A percentile compares a stretch with the other conserved stretches of the same genome.
These are phyloP conservation scores for Seriola aureovittata DNA, from an alignment of 2,113 vertebrate species.

Conservation along the genomic window DNA sequence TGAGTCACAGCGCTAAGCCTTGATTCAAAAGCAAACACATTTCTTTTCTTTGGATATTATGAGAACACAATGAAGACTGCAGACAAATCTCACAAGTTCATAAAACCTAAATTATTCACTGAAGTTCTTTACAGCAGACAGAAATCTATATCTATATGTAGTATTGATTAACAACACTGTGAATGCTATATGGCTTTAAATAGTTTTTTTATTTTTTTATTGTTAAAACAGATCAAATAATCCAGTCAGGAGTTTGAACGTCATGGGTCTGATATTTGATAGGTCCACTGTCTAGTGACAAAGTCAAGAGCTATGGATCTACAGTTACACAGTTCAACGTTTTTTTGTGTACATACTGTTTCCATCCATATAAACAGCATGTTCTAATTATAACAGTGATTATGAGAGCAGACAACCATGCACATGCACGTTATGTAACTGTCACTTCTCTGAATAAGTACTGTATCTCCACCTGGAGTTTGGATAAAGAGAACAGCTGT, in stretches of 20 bases:
- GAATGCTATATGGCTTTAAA: background rate
- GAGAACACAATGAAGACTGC: conserved; percentile 19
- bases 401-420: conserved; percentile 38
- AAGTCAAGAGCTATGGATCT: background rate
- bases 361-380: conserved; percentile 13
- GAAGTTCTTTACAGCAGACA: background rate
- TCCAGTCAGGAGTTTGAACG: background rate
- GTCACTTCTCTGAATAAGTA: conserved; percentile 46
- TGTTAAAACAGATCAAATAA: background rate
- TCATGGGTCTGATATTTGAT: conserved; percentile 18
- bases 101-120: background rate
- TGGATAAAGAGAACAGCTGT: conserved; percentile 31
- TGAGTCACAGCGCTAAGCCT: conserved; percentile 77
- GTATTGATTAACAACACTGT: background rate
- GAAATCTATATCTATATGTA: conserved; percentile 1
- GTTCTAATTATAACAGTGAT: conserved; percentile 53
- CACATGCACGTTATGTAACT: conserved; percentile 27
- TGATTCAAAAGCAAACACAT: conserved; percentile 74
- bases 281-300: background rate
- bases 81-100: conserved; percentile 27
- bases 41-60: conserved; percentile 39
- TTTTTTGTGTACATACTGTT: background rate
- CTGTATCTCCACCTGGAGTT: conserved; percentile 54
- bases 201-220: background rate
- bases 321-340: background rate